Conservation (phyloP, 2,113 vertebrate genomes). For the Pedionomus torquatus region DNA sequence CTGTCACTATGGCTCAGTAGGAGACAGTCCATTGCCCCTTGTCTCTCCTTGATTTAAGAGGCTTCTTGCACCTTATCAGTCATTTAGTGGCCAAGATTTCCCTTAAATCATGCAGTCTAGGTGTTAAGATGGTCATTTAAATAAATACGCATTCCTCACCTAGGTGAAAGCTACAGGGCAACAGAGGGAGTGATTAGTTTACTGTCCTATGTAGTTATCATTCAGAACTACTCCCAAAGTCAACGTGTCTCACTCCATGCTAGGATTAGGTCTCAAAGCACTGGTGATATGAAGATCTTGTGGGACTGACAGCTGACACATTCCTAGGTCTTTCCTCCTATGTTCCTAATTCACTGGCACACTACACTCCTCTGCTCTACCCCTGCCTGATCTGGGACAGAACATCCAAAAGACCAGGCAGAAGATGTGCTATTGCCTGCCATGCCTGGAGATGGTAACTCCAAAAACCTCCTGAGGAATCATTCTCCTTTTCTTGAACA, state of each 20-base stretch:
- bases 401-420: neutral
- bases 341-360: neutral
- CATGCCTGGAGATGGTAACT: neutral
- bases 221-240: neutral
- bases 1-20: slow-evolving; percentile 41
- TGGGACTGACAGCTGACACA: neutral
- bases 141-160: neutral
- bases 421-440: neutral
- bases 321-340: neutral
- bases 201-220: neutral
- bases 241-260: neutral
- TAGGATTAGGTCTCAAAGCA: neutral
- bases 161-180: neutral
- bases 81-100: neutral
- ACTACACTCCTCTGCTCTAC: neutral
- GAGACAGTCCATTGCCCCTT: neutral
- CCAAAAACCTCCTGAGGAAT: neutral
- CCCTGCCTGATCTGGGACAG: neutral
- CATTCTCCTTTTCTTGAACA: neutral
- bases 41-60: neutral
- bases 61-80: neutral
- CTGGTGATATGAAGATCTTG: neutral
- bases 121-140: neutral
- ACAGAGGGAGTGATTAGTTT: neutral
- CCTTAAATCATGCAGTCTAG: neutral